Conservation (phyloP, 2,888 invertebrate genomes). For the Empis livida region DNA sequence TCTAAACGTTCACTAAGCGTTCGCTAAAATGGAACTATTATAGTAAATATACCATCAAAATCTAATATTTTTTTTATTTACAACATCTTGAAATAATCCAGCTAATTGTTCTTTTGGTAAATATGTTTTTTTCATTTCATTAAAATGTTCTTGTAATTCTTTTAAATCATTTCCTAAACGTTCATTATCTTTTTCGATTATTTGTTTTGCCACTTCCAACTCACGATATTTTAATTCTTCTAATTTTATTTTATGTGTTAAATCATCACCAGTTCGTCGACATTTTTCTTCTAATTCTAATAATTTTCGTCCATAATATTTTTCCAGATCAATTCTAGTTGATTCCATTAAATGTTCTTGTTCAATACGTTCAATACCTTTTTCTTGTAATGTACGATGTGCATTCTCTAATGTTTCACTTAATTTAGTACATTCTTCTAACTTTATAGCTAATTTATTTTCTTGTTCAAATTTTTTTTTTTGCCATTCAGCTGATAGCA, state of each 20-base stretch:
- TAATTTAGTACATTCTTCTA: constrained; percentile 47
- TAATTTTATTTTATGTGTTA: constrained; percentile 37
- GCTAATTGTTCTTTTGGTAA: constrained; percentile 54
- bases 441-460: constrained; percentile 41
- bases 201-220: constrained; percentile 31
- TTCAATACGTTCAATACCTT: constrained; percentile 8
- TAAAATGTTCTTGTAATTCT: constrained; percentile 22
- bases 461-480: constrained; percentile 43
- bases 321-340: constrained; percentile 45
- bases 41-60: not conserved
- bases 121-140: constrained; percentile 41
- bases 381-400: constrained; percentile 8
- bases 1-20: constrained; percentile 42
- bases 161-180: constrained; percentile 19
- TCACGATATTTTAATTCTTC: constrained; percentile 39
- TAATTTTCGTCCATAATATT: constrained; percentile 44
- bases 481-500: constrained; percentile 45
- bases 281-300: constrained; percentile 42
- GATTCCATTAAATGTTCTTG: constrained; percentile 32
- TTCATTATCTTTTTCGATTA: constrained; percentile 35
- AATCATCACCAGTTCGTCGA: constrained; percentile 15
- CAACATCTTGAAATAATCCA: constrained; percentile 51
- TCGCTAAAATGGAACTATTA: constrained; percentile 9
- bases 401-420: constrained; percentile 42
- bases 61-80: constrained; percentile 29